These are phyloP conservation scores for Ethmia dodecea DNA, from an alignment of 2,888 invertebrate genomes.

Conservation along the genomic window DNA sequence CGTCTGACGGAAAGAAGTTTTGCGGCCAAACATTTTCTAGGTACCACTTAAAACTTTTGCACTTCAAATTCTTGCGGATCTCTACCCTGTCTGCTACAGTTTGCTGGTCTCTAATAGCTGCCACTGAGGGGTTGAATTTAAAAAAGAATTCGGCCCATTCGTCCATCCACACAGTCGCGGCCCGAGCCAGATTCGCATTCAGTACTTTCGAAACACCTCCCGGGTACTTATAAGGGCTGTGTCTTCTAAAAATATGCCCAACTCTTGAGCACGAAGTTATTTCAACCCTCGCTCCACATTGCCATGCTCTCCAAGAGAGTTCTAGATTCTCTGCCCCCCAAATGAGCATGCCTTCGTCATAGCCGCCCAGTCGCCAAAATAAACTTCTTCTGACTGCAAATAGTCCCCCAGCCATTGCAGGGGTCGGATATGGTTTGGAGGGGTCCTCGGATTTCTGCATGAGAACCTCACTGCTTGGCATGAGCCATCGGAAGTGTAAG, in stretches of 20 bases:
- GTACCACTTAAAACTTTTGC: conserved; percentile 96
- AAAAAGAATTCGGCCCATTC: conserved; percentile 96
- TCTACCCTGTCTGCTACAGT: conserved; percentile 80
- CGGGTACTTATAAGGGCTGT: conserved; percentile 96
- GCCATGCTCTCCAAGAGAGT: conserved; percentile 97
- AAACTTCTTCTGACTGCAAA: conserved; percentile 91
- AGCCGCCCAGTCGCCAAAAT: conserved; percentile 90
- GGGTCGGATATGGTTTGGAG: conserved; percentile 85
- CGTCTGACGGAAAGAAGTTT: conserved; percentile 93
- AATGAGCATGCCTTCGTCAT: conserved; percentile 86
- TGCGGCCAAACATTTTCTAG: conserved; percentile 96
- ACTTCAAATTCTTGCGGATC: conserved; percentile 83
- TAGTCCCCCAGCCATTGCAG: conserved; percentile 97
- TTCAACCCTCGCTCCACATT: conserved; percentile 94
- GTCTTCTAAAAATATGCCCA: conserved; percentile 94
- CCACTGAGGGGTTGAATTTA: conserved; percentile 87
- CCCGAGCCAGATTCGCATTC: conserved; percentile 93
- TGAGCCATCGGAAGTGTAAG: conserved; percentile 93
- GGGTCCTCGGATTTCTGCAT: conserved; percentile 79
- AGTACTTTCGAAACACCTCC: conserved; percentile 94
- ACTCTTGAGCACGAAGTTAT: conserved; percentile 96
- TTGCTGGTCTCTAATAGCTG: conserved; percentile 76
- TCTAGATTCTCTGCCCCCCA: conserved; percentile 99
- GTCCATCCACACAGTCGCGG: conserved; percentile 98
- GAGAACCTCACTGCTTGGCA: conserved; percentile 82